A percentile compares a stretch with the other conserved stretches of the same genome.
Evolutionary conservation across 2,113 vertebrate genomes (phyloP).

Genomic region (Addax nasomaculatus): DNA sequence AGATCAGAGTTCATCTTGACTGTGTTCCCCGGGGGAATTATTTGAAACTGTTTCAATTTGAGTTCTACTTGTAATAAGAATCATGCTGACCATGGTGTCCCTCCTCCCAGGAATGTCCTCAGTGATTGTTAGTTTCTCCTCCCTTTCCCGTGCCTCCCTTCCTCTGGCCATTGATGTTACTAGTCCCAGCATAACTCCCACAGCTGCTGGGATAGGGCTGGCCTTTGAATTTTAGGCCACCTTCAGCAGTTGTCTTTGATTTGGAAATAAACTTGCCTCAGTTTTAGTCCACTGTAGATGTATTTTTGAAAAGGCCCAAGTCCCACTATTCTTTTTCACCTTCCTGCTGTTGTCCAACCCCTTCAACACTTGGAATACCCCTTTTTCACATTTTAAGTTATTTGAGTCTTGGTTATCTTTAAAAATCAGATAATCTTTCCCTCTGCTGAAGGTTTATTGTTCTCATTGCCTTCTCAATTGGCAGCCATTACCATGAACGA

Average conservation of each 20-base stretch:
- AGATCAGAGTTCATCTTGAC: background rate
- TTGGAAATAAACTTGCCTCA: background rate
- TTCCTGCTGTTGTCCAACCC: background rate
- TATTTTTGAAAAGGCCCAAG: background rate
- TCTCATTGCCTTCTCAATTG: background rate
- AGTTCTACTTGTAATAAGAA: background rate
- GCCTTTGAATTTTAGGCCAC: background rate
- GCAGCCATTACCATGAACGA: background rate
- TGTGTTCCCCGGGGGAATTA: background rate
- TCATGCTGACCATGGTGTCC: background rate
- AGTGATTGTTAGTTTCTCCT: background rate
- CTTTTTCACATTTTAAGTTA: background rate
- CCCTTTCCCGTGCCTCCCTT: background rate
- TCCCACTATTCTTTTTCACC: background rate
- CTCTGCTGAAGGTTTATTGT: background rate
- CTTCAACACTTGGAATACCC: background rate
- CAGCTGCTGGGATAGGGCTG: background rate
- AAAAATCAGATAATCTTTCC: background rate
- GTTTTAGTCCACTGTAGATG: background rate
- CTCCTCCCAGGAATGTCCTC: background rate
- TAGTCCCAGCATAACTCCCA: background rate
- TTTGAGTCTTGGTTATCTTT: background rate
- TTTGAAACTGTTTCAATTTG: background rate
- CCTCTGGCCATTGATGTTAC: background rate
- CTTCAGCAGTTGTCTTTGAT: background rate